Conservation (phyloP, 2,888 invertebrate species). For the Eupsilia transversa region DNA sequence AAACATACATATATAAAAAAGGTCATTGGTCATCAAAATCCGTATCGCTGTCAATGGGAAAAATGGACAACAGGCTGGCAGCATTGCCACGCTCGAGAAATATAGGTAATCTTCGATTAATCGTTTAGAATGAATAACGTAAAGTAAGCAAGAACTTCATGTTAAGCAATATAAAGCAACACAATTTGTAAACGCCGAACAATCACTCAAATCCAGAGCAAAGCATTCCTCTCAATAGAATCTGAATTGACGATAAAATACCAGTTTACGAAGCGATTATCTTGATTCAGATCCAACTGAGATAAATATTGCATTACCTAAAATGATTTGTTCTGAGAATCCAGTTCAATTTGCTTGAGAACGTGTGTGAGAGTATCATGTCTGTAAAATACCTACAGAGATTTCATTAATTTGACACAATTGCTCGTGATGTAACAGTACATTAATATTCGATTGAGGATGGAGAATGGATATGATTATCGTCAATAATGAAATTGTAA, state of each 20-base stretch:
- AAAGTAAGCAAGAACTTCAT: conserved; percentile 3
- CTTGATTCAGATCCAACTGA: conserved; percentile 37
- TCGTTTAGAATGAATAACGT: background rate
- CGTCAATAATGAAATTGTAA: background rate
- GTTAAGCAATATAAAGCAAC: conserved; percentile 25
- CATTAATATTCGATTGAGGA: conserved; percentile 33
- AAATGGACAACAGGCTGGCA: too few species aligned
- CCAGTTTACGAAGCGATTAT: conserved; percentile 37
- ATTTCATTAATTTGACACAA: conserved; percentile 24
- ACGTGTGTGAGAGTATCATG: conserved; percentile 16
- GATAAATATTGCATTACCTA: conserved; percentile 27
- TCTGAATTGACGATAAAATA: conserved; percentile 46
- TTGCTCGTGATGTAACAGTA: background rate
- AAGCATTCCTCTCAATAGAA: conserved; percentile 32
- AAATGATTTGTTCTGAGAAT: conserved; percentile 36
- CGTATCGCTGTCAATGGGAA: too few species aligned
- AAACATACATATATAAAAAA: too few species aligned
- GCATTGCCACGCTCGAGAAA: too few species aligned
- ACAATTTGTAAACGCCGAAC: conserved; percentile 30
- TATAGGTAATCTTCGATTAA: background rate
- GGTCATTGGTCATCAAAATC: too few species aligned
- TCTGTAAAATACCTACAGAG: background rate
- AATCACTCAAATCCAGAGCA: conserved; percentile 43
- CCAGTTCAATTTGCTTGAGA: conserved; percentile 19
- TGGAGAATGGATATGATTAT: conserved; percentile 13